Percentiles rank a stretch among this genome's conserved stretches.
phyloP scores from a whole-genome alignment of 2,888 invertebrate genomes.

The Balanococcus diminutus region DNA sequence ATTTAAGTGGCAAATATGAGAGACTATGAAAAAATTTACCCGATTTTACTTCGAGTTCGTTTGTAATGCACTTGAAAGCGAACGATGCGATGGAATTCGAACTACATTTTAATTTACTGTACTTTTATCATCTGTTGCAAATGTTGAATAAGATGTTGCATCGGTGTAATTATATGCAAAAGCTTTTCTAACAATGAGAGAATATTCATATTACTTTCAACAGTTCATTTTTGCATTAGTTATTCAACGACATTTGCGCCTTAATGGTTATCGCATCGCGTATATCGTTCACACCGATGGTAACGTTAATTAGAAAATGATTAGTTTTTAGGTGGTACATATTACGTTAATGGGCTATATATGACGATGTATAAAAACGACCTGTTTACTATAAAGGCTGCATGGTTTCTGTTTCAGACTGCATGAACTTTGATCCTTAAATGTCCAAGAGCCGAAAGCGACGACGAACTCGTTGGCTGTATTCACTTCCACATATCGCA shows the following conservation, averaged over 20 bases:
- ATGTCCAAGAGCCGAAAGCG: not conserved
- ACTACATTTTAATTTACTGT: slow-evolving; percentile 6
- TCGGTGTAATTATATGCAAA: slow-evolving; percentile 28
- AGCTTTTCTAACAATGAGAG: slow-evolving; percentile 21
- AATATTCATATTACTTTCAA: slow-evolving; percentile 28
- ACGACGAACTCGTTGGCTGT: not conserved
- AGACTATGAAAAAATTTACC: not conserved
- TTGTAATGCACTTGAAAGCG: slow-evolving; percentile 13
- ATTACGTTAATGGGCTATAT: not conserved
- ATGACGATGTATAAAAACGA: slow-evolving; percentile 6
- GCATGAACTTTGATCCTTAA: slow-evolving; percentile 14
- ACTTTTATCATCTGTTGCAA: slow-evolving; percentile 36
- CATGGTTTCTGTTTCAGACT: not conserved
- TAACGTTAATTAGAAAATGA: slow-evolving; percentile 22
- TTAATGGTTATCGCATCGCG: not conserved
- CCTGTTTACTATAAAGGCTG: not conserved
- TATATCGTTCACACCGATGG: not conserved
- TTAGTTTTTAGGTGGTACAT: not conserved
- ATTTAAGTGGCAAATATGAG: not conserved
- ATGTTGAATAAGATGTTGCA: slow-evolving; percentile 4
- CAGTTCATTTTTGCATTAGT: slow-evolving; percentile 17
- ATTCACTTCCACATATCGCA: not conserved
- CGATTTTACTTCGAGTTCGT: slow-evolving; percentile 5
- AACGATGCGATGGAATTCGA: slow-evolving; percentile 28
- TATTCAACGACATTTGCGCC: slow-evolving; percentile 12